phyloP scores from a whole-genome alignment of 2,113 vertebrate species.

The Sula dactylatra region DNA sequence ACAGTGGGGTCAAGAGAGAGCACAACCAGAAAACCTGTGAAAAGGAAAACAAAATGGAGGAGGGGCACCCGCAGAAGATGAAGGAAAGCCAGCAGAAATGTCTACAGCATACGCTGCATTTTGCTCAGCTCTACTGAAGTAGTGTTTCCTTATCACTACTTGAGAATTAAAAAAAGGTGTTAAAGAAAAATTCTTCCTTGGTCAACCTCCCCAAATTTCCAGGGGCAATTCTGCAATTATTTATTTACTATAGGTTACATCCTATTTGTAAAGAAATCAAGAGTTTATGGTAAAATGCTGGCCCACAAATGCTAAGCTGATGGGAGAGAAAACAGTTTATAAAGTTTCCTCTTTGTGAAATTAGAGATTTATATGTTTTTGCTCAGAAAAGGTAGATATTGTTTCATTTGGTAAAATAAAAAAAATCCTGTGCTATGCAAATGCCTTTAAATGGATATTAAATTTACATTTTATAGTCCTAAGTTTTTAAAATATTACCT shows the following conservation, averaged over 20 bases:
- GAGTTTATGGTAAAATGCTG: not conserved
- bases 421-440: not conserved
- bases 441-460: not conserved
- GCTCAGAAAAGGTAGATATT: not conserved
- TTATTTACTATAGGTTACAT: not conserved
- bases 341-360: not conserved
- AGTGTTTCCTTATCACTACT: slow-evolving; percentile 58
- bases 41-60: slow-evolving; percentile 65
- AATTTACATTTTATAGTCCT: not conserved
- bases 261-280: not conserved
- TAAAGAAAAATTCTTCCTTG: slow-evolving; percentile 49
- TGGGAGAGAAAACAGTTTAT: not conserved
- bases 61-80: slow-evolving; percentile 22
- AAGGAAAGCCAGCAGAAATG: slow-evolving; percentile 68
- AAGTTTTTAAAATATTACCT: not conserved
- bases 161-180: not conserved
- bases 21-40: slow-evolving; percentile 42
- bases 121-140: slow-evolving; percentile 69
- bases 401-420: not conserved
- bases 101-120: slow-evolving; percentile 58
- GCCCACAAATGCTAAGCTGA: not conserved
- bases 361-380: not conserved
- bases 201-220: slow-evolving; percentile 11
- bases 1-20: slow-evolving; percentile 40
- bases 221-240: not conserved